These are phyloP conservation scores for Periplaneta americana DNA, from an alignment of 1,140 invertebrate genomes.

Conservation along the genomic window DNA sequence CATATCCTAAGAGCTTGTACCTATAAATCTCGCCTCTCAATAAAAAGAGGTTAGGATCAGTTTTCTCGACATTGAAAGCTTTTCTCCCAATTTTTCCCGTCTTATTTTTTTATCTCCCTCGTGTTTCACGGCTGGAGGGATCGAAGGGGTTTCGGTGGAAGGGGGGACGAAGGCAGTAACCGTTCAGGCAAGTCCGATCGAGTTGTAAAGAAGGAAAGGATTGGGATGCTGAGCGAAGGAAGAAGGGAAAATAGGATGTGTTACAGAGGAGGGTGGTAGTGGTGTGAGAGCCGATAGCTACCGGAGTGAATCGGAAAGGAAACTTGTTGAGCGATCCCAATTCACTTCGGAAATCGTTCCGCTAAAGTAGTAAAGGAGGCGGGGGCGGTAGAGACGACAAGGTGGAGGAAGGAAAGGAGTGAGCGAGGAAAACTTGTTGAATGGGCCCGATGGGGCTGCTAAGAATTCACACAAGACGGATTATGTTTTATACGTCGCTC, in stretches of 20 bases:
- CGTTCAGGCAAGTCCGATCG: not conserved
- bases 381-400: not conserved
- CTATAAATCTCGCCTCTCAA: not conserved
- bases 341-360: slow-evolving; percentile 10
- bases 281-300: slow-evolving; percentile 1
- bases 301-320: slow-evolving; percentile 6
- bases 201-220: not conserved
- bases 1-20: not conserved
- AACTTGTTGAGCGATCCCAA: slow-evolving; percentile 7
- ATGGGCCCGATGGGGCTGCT: not conserved
- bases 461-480: not conserved
- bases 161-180: not conserved
- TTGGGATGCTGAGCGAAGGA: not conserved
- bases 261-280: not conserved
- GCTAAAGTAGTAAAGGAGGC: not conserved
- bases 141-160: not conserved
- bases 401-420: not conserved
- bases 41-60: not conserved
- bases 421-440: not conserved
- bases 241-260: not conserved
- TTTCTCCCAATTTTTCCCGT: not conserved
- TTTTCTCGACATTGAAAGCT: not conserved
- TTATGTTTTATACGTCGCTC: not conserved
- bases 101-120: not conserved
- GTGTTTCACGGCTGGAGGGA: not conserved